A percentile compares a stretch with the other conserved stretches of the same genome.
Conservation (phyloP, 2,797 vertebrate species). For the Paramormyrops hopkinsi region DNA sequence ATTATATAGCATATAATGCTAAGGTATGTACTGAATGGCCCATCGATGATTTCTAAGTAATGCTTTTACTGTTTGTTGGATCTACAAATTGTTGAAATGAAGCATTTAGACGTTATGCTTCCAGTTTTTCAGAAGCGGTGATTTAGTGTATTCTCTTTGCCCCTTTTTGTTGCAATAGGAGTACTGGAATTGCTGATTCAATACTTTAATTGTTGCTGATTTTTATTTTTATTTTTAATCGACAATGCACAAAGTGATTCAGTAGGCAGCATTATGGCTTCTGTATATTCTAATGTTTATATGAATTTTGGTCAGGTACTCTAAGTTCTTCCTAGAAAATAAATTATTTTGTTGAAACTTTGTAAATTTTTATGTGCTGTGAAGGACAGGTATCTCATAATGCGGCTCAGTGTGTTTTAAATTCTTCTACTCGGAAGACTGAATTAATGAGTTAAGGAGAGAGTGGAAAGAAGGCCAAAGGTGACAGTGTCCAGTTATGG, state of each 20-base stretch:
- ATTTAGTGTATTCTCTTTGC: neutral
- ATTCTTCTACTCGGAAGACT: neutral
- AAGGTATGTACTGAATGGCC: slow-evolving; percentile 71
- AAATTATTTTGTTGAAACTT: neutral
- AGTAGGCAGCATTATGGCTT: neutral
- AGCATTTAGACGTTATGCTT: neutral
- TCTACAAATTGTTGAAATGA: neutral
- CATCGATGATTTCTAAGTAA: neutral
- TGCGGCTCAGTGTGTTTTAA: neutral
- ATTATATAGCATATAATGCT: slow-evolving; percentile 91
- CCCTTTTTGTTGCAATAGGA: neutral
- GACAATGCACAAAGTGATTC: neutral
- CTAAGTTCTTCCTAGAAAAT: neutral
- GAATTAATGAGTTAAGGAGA: neutral
- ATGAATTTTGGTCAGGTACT: neutral
- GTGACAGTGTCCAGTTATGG: slow-evolving; percentile 26
- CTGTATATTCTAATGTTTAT: neutral
- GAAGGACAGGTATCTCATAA: neutral
- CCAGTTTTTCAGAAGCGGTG: neutral
- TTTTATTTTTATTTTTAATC: neutral
- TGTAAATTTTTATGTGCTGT: neutral
- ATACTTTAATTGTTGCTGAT: neutral
- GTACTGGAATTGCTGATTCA: neutral
- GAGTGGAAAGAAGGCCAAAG: neutral
- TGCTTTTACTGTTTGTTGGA: neutral